phyloP scores from a whole-genome alignment of 2,888 invertebrate genomes.

The Aleiodes testaceus region DNA sequence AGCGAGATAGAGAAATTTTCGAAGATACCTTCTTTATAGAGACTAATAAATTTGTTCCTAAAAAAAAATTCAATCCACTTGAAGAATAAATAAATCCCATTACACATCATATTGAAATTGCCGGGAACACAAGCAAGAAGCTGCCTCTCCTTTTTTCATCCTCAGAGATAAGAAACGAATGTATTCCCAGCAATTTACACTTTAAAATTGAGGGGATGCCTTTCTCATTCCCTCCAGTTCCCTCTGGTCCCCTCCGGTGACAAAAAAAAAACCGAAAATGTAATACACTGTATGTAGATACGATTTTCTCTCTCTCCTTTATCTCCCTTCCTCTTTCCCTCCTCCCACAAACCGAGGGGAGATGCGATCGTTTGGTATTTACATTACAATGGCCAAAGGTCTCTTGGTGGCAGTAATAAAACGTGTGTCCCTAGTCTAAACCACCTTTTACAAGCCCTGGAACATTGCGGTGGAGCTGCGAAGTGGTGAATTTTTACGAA shows the following conservation, averaged over 20 bases:
- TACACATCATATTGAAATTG: slow-evolving; percentile 13
- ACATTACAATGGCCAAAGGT: slow-evolving; percentile 55
- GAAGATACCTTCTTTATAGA: no score
- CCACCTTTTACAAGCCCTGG: slow-evolving; percentile 52
- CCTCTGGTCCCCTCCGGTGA: neutral
- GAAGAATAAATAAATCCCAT: no score
- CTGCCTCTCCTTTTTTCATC: slow-evolving; percentile 32
- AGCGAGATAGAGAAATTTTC: no score
- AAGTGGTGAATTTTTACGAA: slow-evolving; percentile 11
- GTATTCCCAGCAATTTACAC: slow-evolving; percentile 52
- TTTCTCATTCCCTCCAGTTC: neutral
- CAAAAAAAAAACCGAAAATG: neutral
- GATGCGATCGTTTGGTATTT: slow-evolving; percentile 53
- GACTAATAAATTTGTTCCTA: no score
- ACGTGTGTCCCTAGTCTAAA: slow-evolving; percentile 49
- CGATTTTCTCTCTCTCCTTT: slow-evolving; percentile 34
- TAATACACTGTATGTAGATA: slow-evolving; percentile 1
- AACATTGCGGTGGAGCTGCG: slow-evolving; percentile 41
- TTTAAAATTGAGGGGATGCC: neutral
- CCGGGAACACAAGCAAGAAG: slow-evolving; percentile 32
- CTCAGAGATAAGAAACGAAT: slow-evolving; percentile 49
- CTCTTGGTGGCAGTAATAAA: slow-evolving; percentile 50
- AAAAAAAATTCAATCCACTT: no score
- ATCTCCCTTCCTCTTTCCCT: slow-evolving; percentile 28
- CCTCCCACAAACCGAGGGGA: slow-evolving; percentile 19